phyloP scores from a whole-genome alignment of 2,797 vertebrate genomes.

The Coendou prehensilis region DNA sequence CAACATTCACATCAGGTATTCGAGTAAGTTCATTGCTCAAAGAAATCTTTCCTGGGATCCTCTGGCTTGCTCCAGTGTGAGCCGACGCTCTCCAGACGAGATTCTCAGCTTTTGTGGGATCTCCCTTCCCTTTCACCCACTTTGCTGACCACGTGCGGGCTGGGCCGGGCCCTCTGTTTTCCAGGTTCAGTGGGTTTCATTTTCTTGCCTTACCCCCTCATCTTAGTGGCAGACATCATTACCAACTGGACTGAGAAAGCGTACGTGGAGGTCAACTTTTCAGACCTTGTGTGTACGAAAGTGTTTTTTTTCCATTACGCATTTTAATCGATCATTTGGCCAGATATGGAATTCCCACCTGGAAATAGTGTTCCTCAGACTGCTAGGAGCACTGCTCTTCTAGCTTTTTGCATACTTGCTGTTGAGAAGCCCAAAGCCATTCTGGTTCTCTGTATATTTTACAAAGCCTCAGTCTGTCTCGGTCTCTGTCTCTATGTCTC shows the following conservation, averaged over 20 bases:
- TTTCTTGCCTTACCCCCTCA: background rate
- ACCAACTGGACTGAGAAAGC: background rate
- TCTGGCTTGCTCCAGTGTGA: background rate
- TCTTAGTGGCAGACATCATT: background rate
- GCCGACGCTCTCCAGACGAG: background rate
- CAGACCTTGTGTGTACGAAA: constrained; percentile 16
- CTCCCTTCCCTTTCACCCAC: background rate
- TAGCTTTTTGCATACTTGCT: background rate
- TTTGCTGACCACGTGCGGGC: background rate
- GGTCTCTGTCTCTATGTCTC: too few relatives aligned
- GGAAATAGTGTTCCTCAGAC: background rate
- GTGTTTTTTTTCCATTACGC: background rate
- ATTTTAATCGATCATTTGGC: background rate
- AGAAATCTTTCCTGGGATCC: background rate
- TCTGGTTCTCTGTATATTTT: background rate
- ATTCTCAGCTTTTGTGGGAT: background rate
- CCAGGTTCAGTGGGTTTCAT: background rate
- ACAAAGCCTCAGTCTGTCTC: background rate
- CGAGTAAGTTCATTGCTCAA: background rate
- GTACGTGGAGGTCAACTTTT: background rate
- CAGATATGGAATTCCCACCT: background rate
- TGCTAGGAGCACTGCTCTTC: background rate
- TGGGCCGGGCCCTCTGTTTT: background rate
- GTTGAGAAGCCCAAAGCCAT: background rate
- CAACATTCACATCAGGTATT: background rate